Evolutionary conservation across 2,113 vertebrate species (phyloP).

Genomic region (Lynx canadensis): DNA sequence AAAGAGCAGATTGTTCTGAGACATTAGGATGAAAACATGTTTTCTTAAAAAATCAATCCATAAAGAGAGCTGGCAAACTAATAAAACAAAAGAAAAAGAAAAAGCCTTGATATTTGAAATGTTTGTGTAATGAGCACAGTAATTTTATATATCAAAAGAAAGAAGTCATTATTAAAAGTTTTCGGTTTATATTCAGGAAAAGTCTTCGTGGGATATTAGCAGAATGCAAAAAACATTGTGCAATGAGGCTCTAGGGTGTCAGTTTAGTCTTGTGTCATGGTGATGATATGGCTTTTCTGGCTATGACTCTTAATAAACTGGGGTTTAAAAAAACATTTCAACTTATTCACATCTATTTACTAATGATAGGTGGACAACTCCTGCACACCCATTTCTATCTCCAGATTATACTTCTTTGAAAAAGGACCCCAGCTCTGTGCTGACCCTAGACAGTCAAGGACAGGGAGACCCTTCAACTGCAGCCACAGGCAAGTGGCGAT

Average conservation of each 20-base stretch:
- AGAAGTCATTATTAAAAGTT: not conserved
- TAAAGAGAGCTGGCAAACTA: not conserved
- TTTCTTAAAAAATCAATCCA: not conserved
- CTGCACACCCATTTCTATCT: not conserved
- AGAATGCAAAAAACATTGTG: not conserved
- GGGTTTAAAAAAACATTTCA: not conserved
- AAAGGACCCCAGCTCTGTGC: not conserved
- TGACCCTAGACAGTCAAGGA: fast-evolving
- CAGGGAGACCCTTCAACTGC: not conserved
- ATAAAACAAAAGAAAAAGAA: not conserved
- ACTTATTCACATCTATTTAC: not conserved
- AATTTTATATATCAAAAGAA: conserved; percentile 15
- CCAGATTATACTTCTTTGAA: not conserved
- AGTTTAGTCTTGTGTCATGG: not conserved
- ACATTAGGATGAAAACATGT: not conserved
- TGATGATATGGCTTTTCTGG: not conserved
- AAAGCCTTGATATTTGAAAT: not conserved
- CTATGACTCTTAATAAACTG: not conserved
- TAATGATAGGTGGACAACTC: too few species aligned
- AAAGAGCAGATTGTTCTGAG: not conserved
- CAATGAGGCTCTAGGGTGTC: not conserved
- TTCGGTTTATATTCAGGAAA: not conserved
- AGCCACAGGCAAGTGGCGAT: fast-evolving
- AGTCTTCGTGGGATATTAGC: not conserved
- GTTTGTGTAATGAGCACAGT: not conserved